Percentiles rank a stretch among this genome's conserved stretches.
These are phyloP conservation scores for Steinernema feltiae DNA, from an alignment of 1,140 invertebrate genomes.

Conservation along the genomic window DNA sequence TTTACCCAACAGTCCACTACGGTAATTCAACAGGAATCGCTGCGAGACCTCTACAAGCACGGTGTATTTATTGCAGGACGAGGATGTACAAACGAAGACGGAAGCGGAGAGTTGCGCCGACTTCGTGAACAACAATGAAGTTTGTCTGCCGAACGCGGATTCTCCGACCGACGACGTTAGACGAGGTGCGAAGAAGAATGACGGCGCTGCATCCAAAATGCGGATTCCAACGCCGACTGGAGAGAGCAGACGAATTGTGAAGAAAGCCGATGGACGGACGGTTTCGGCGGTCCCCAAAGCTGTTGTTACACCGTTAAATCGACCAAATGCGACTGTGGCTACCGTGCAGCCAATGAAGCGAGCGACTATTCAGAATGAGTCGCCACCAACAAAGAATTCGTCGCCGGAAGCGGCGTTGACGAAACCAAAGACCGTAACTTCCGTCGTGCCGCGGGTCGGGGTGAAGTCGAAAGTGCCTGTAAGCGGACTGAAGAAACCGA, in stretches of 20 bases:
- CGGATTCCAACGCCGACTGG: neutral
- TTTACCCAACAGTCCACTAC: neutral
- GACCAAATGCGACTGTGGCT: neutral
- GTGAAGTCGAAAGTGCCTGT: neutral
- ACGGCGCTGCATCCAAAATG: neutral
- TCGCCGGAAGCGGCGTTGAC: neutral
- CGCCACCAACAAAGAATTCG: neutral
- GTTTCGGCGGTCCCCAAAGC: neutral
- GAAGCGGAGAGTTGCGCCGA: neutral
- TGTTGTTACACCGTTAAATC: neutral
- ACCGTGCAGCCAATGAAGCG: neutral
- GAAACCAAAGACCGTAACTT: neutral
- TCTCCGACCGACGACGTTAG: neutral
- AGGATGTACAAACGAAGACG: neutral
- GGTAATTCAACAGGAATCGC: neutral
- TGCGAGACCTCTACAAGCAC: neutral
- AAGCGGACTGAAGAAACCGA: neutral
- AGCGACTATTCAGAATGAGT: neutral
- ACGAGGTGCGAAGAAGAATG: neutral
- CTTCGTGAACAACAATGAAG: constrained; percentile 8
- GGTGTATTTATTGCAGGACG: neutral
- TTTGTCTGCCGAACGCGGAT: neutral
- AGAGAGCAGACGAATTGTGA: neutral
- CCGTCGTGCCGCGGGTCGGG: neutral
- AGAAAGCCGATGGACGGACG: neutral